Evolutionary conservation across 2,888 invertebrate species (phyloP), one percentile per base, ranked within the genome.

Genomic region (Brachypalpus laphriformis): DNA sequence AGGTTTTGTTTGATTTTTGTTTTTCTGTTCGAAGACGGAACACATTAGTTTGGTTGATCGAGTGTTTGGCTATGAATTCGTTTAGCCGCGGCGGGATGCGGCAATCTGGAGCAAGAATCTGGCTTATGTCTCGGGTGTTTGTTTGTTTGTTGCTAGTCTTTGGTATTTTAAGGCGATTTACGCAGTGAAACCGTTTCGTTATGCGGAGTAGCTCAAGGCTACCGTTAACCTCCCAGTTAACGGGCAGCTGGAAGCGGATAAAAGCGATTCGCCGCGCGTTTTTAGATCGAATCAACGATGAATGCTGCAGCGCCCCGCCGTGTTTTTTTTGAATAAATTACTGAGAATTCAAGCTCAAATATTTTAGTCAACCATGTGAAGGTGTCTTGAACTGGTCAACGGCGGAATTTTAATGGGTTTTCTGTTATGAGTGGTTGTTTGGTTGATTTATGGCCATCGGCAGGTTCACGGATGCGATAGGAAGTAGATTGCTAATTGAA

Each of bases 291-390:
- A 49, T 22, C 5, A 11, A 11, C 6, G 20, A 66, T 37, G 6
- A 9, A 28, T 14, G 56, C 1, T n/a, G 34, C 42, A 25, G 4
- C 4, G 18, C 20, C 11, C 6, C 11, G 18, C 9, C n/a, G 4
- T 9, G n/a, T n/a, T n/a, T n/a, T n/a, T 22, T 54, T 16, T 16
- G 18, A 34, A 65, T 74, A 54, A 66, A 59, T 59, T 40, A 57
- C 11, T 11, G 11, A 11, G 18, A 40, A 54, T 63, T 56, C 40
- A 70, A 51, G 68, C 42, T 70, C 47, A 76, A 16, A 42, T 28
- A 8, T 47, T 61, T 49, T 31, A 14, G 1, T 40, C 14, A 40
- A 40, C 1, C 14, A 51, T 40, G 75, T 57, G 70, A 81, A 81
- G 81, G 81, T 75, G 51, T 42, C 28, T 42, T 57, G 18, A 45